Conservation (phyloP, 2,797 vertebrate genomes). For the Fistularia tabacaria region DNA sequence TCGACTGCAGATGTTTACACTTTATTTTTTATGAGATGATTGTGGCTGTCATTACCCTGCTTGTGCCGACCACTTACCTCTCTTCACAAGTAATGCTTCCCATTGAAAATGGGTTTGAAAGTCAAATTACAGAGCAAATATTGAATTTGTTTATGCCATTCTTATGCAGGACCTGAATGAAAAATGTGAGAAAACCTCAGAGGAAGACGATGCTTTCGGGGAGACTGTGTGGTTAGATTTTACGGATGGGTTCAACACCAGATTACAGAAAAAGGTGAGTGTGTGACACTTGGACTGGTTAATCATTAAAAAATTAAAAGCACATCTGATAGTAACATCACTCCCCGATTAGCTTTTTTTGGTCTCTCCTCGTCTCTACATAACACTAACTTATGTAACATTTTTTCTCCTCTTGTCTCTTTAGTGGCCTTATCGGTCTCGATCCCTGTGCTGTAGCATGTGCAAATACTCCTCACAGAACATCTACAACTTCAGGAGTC, state of each 20-base stretch:
- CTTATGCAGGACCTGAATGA: conserved; percentile 77
- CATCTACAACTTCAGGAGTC: conserved; percentile 84
- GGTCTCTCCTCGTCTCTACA: no score
- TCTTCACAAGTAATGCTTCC: not conserved
- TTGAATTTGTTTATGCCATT: conserved; percentile 29
- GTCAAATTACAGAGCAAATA: not conserved
- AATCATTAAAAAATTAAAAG: not conserved
- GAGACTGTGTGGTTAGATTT: conserved; percentile 92
- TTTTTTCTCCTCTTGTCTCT: conserved; percentile 2
- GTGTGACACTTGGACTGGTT: not conserved
- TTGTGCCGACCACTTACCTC: no score
- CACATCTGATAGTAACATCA: not conserved
- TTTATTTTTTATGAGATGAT: no score
- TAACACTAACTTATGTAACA: not conserved
- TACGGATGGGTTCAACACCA: conserved; percentile 79
- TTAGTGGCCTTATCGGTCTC: conserved; percentile 89
- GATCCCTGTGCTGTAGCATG: conserved; percentile 86
- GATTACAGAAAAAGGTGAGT: conserved; percentile 74
- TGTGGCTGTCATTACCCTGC: no score
- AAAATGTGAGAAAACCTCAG: conserved; percentile 74
- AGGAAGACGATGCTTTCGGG: conserved; percentile 78
- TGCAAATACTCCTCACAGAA: conserved; percentile 90
- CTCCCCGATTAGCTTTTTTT: no score
- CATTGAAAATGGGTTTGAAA: not conserved
- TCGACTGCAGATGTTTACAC: no score